phyloP scores from a whole-genome alignment of 92 coral and sea anemone genomes.

The Diadumene lineata region DNA sequence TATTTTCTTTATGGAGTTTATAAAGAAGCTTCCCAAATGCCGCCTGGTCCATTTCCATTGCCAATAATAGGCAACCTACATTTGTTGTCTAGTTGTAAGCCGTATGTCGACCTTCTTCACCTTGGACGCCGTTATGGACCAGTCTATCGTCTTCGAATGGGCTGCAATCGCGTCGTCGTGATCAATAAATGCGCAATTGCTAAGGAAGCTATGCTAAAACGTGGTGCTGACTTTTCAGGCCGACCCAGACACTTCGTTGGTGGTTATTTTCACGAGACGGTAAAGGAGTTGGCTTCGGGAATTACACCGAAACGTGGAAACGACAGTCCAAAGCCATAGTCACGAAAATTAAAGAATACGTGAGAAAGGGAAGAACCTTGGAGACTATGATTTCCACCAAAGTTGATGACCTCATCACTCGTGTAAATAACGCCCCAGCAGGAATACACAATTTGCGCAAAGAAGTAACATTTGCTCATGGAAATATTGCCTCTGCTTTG shows the following conservation, averaged over 20 bases:
- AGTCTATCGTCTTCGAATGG: conserved; percentile 64
- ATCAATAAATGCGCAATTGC: conserved; percentile 71
- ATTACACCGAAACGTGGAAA: conserved; percentile 55
- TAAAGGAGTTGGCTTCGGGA: conserved; percentile 70
- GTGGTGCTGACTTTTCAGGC: conserved; percentile 71
- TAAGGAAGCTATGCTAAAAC: conserved; percentile 71
- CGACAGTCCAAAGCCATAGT: conserved; percentile 57
- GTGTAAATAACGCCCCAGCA: conserved; percentile 31
- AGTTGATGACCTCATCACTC: conserved; percentile 52
- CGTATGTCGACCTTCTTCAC: conserved; percentile 57
- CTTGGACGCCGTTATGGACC: conserved; percentile 68
- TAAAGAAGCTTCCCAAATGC: conserved; percentile 48
- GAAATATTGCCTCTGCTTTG: conserved; percentile 56
- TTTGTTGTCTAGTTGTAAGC: conserved; percentile 52
- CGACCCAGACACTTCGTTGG: conserved; percentile 75
- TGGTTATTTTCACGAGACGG: conserved; percentile 48
- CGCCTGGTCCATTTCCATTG: conserved; percentile 88
- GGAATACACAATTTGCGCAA: conserved; percentile 41
- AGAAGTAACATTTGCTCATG: conserved; percentile 56
- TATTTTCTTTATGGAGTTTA: conserved; percentile 4
- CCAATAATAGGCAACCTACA: conserved; percentile 82
- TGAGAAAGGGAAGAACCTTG: conserved; percentile 33
- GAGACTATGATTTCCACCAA: conserved; percentile 56
- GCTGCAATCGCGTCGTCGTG: conserved; percentile 63
- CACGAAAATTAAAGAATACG: conserved; percentile 44